Conservation (phyloP, 2,113 vertebrate genomes). For the Seriola quinqueradiata region DNA sequence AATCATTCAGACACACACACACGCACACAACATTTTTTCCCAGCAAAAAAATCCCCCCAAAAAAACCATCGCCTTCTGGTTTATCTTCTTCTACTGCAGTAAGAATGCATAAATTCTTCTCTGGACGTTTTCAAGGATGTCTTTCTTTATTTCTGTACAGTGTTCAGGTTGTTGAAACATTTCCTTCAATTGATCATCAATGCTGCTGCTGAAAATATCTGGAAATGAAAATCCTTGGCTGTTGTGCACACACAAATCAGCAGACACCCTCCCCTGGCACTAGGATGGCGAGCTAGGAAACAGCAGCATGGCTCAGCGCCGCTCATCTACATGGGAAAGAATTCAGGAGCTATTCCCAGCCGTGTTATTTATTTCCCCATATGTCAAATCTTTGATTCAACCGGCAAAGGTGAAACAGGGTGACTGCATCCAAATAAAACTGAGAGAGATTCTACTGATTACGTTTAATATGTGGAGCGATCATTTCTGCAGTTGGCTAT, state of each 20-base stretch:
- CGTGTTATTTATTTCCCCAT: constrained; percentile 49
- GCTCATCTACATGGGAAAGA: constrained; percentile 69
- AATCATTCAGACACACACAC: too few relatives aligned
- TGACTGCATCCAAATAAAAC: constrained; percentile 21
- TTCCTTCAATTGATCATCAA: background rate
- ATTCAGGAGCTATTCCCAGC: constrained; percentile 65
- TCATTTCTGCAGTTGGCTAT: background rate
- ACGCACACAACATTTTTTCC: too few relatives aligned
- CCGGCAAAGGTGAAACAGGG: background rate
- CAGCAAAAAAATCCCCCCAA: too few relatives aligned
- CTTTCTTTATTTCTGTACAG: too few relatives aligned
- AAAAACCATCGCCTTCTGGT: too few relatives aligned
- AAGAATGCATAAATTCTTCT: background rate
- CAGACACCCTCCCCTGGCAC: constrained; percentile 1
- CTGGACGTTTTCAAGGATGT: background rate
- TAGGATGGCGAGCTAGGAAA: background rate
- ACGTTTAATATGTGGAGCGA: background rate
- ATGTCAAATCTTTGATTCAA: constrained; percentile 37
- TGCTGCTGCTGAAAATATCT: background rate
- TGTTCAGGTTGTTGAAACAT: background rate
- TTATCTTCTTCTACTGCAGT: too few relatives aligned
- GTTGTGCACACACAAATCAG: constrained; percentile 5
- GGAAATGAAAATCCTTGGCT: background rate
- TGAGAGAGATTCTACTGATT: background rate
- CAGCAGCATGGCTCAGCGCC: background rate